Base-by-base conservation (phyloP, 1,140 invertebrate genomes). In the Heliconius himera region DNA sequence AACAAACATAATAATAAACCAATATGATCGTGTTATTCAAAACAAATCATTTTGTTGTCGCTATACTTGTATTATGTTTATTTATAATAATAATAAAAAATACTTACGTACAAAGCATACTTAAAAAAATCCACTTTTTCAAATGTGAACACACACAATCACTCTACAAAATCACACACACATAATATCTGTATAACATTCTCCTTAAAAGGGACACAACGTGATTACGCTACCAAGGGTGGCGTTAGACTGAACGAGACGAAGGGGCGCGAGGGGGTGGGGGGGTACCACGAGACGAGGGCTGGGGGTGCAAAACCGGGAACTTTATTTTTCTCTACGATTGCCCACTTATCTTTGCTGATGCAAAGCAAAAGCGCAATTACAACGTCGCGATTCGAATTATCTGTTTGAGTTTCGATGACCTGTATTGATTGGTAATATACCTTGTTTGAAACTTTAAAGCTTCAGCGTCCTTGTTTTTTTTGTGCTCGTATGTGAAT, bases 271-370 rank as follows among this genome's bases (percentile, higher is more conserved):
- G 84, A 81, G 77, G 76, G 81, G 83, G 73, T 13, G 74, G 56
- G 83, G 83, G 88, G 88, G 84, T 78, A 20, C 16, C 41, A 46
- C 88, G 90, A 22, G 11, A 29, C 89, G 89, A 89, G 88, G 87
- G 88, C 89, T 89, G 84, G 75, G 81, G 71, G 73, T 77, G 74
- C 78, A 22, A 66, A 66, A 26, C 76, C 74, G 60, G 81, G 82
- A 87, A 88, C 85, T 88, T 86, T 91, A 90, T 90, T 91, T 91
- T 91, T 89, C 90, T 89, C 87, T 85, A 82, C 81, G 82, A 89
- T 89, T 84, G 84, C 83, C 88, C 88, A 89, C 88, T 91, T 90
- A 88, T 91, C 90, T 91, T 87, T 85, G 85, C 88, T 85, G 85
- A 88, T 91, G 86, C 84, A 84, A 86, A 83, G 86, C 85, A 89